Base-by-base conservation (phyloP, 2,113 vertebrate species). In the Toxostoma redivivum region DNA sequence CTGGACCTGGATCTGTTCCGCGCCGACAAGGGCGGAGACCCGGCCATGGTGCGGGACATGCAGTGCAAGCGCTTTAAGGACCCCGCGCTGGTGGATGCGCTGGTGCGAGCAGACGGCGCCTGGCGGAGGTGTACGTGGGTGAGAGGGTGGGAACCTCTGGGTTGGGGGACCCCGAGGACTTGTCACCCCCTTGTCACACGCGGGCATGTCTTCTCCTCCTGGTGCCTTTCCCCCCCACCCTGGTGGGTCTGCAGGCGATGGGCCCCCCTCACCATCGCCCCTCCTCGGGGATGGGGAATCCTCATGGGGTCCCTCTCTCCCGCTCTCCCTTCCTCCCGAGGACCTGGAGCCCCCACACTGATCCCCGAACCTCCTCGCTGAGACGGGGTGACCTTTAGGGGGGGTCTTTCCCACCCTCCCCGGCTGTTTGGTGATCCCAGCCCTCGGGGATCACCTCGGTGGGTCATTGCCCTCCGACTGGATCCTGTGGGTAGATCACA, bases 11-110 rank as follows among this genome's bases (percentile, higher is more conserved):
- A 99, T 89, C 96, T 98, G 69, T 99, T 99, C 96, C 98, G 99
- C 45, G 98, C 98, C 61, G 99, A 99, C 87, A 99, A 99, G 97
- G 99, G 99, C 51, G 99, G 99, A 6, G 98, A 99, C 54, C 99
- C 99, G 10, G 99, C 98, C 86, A 88, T 98, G 47, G 74, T 99
- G 84, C 98, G 98, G 28, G 99, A 99, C 79, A 98, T 97, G 21
- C 99, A 99, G 56, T 97, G 97, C 82, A 99, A 99, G 91, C 97
- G 99, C 58, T 99, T 99, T 90, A 99, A 99, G 96, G 99, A 99
- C 93, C 99, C 98, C 8, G 97, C 97, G 9, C 98, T 99, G 40
- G 99, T 99, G 86, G 99, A 99, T 81, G 98, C 98, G 85, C 96
- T 99, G 81, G 98, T 99, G 58, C 96, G 97, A 33, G 98, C 98